Evolutionary conservation across 2,888 invertebrate genomes (phyloP).

Genomic region (Aphidoletes aphidimyza): DNA sequence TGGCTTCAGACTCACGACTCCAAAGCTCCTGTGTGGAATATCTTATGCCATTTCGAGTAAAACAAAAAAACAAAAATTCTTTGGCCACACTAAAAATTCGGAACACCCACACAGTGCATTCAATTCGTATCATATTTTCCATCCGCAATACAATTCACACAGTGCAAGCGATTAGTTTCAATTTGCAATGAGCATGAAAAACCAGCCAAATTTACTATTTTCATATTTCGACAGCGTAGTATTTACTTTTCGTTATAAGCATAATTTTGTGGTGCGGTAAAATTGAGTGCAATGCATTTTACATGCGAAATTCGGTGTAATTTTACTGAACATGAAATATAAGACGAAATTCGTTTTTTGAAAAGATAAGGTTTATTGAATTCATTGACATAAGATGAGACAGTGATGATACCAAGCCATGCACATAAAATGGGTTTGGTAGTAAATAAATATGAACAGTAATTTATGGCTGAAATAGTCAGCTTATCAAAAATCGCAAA

Average conservation of each 20-base stretch:
- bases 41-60: too few species aligned
- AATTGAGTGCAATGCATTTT: not conserved
- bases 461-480: not conserved
- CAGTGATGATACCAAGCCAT: too few species aligned
- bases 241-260: constrained; percentile 16
- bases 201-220: not conserved
- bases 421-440: too few species aligned
- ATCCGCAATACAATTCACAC: not conserved
- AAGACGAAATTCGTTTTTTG: too few species aligned
- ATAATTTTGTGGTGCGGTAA: not conserved
- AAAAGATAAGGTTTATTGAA: too few species aligned
- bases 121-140: not conserved
- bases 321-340: not conserved
- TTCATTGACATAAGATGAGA: too few species aligned
- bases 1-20: too few species aligned
- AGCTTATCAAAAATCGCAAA: too few species aligned
- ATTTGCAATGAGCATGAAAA: not conserved
- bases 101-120: not conserved
- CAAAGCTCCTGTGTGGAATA: not conserved
- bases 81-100: not conserved
- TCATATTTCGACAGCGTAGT: not conserved
- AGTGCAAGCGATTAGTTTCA: not conserved
- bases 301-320: not conserved
- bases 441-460: too few species aligned
- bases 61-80: too few species aligned